A percentile compares a stretch with the other conserved stretches of the same genome.
Evolutionary conservation across 1,140 invertebrate species (phyloP).

Genomic region (Drosophila mauritiana): DNA sequence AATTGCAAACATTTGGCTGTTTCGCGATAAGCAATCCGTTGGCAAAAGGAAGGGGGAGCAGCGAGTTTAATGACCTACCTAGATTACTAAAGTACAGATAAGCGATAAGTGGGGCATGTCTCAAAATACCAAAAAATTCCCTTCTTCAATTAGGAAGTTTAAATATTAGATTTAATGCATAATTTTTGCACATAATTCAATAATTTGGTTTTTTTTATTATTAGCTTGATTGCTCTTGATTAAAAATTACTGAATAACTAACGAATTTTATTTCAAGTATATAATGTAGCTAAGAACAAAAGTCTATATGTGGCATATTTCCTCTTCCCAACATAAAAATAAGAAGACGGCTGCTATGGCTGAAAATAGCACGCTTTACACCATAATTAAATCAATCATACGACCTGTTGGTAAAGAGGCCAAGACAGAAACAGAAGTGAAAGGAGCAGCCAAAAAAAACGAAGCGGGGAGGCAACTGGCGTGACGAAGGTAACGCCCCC

Average conservation of each 20-base stretch:
- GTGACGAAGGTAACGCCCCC: conserved; percentile 39
- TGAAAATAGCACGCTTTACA: conserved; percentile 50
- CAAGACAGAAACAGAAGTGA: conserved; percentile 41
- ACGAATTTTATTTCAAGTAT: too few relatives aligned
- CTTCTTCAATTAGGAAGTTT: not conserved
- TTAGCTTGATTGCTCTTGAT: not conserved
- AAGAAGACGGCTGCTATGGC: conserved; percentile 22
- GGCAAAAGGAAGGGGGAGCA: not conserved
- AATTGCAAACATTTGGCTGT: conserved; percentile 62
- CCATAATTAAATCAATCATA: conserved; percentile 80
- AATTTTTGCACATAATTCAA: not conserved
- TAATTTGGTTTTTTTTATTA: not conserved
- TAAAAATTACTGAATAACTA: not conserved
- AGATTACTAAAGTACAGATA: conserved; percentile 11
- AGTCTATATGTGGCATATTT: not conserved
- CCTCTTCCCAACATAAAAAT: not conserved
- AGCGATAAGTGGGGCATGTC: not conserved
- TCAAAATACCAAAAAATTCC: not conserved
- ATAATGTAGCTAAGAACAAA: too few relatives aligned
- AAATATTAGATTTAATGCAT: not conserved
- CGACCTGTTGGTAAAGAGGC: conserved; percentile 51
- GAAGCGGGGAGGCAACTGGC: conserved; percentile 18
- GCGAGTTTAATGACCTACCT: conserved; percentile 51
- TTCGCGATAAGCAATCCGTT: conserved; percentile 55
- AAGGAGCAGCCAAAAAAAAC: conserved; percentile 36